Evolutionary conservation across 2,113 vertebrate species (phyloP), one percentile per base, ranked within the genome.

Genomic region (Cariama cristata): DNA sequence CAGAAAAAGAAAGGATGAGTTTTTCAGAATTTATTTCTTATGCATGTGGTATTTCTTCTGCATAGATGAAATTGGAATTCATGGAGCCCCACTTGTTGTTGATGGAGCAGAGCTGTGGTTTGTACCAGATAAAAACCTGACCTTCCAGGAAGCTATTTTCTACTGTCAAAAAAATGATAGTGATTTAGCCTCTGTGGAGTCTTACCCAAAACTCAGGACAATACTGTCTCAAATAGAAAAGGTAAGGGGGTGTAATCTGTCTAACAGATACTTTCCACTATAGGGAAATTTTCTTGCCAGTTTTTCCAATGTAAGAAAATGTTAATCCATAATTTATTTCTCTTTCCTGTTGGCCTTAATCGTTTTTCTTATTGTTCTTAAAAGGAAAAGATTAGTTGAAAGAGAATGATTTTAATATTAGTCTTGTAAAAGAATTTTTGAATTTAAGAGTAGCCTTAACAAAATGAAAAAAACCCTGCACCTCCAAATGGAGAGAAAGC

Each of bases 81-180:
- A 99, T 80, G 97, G 99, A 55, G 90, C 98, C 10, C 98, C 99
- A 0, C 72, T 99, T 94, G 98, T 99, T 90, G 79, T 99, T 80
- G 99, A 99, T 86, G 98, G 98, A 60, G 97, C 98, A 62, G 99
- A 99, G 98, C 99, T 99, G 83, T 99, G 99, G 99, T 99, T 99
- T 96, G 98, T 99, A 66, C 88, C 94, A 14, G 96, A 99, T 49
- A 98, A 98, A 21, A 96, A 67, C 64, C 97, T 99, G 38, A 98
- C 87, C 77, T 99, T 98, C 62, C 98, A 99, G 88, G 99, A 99
- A 97, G 99, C 99, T 7, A 42, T 81, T 30, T 93, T 98, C 33
- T 99, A 98, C 88, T 99, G 99, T 95, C 95, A 93, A 13, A 97
- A 93, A 63, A 99, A 98, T 64, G 98, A 95, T 76, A 99, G 99